phyloP scores from a whole-genome alignment of 2,888 invertebrate genomes.

The Mythimna lalbum region DNA sequence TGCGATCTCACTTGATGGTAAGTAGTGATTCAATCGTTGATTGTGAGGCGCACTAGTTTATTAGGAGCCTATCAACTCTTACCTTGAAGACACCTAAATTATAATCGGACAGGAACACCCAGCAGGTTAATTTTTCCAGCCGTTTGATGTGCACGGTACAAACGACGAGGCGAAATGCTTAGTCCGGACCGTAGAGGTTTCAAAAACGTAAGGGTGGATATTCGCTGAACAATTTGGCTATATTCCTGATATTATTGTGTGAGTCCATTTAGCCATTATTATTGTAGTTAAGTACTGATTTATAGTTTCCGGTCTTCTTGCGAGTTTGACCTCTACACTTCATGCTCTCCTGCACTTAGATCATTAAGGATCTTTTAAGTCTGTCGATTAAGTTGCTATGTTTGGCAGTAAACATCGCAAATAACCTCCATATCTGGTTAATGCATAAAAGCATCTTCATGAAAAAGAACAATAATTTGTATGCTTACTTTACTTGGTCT shows the following conservation, averaged over 20 bases:
- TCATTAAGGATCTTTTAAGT: background rate
- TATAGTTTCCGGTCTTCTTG: slow-evolving; percentile 7
- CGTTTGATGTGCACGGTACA: too few relatives aligned
- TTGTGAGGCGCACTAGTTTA: too few relatives aligned
- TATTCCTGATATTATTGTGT: background rate
- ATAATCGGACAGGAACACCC: too few relatives aligned
- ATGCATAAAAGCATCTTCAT: background rate
- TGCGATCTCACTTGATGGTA: too few relatives aligned
- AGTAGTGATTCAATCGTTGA: too few relatives aligned
- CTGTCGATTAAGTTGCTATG: background rate
- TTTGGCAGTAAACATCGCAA: background rate
- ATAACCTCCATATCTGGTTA: background rate
- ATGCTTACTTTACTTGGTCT: background rate
- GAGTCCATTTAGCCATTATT: background rate
- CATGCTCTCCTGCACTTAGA: slow-evolving; percentile 2
- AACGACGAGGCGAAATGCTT: too few relatives aligned
- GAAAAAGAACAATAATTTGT: background rate
- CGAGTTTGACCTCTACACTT: background rate
- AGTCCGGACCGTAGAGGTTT: too few relatives aligned
- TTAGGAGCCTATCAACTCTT: too few relatives aligned
- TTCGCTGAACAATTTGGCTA: background rate
- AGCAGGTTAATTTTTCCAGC: too few relatives aligned
- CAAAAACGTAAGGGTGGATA: too few relatives aligned
- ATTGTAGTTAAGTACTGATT: background rate
- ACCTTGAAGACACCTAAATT: too few relatives aligned